phyloP scores from a whole-genome alignment of 2,113 vertebrate species.

The Oreochromis aureus region DNA sequence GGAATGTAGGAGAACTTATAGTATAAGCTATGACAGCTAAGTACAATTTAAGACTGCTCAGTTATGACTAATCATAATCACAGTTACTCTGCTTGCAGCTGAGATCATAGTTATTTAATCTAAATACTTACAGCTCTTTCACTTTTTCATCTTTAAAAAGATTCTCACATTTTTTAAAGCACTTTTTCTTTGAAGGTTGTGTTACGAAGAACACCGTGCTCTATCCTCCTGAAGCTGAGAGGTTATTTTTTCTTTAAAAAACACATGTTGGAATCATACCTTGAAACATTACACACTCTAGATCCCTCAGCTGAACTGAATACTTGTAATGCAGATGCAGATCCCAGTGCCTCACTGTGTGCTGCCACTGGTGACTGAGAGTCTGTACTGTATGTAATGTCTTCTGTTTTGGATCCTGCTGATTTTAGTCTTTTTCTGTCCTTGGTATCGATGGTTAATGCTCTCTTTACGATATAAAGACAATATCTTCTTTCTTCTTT shows the following conservation, averaged over 20 bases:
- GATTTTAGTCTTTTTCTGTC: not conserved
- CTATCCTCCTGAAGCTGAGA: not conserved
- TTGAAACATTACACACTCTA: not conserved
- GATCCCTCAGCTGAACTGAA: not conserved
- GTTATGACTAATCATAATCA: not conserved
- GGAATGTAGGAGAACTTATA: not conserved
- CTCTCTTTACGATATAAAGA: not conserved
- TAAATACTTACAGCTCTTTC: not conserved
- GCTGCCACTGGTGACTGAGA: not conserved
- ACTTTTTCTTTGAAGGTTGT: not conserved
- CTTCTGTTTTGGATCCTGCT: not conserved
- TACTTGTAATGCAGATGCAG: not conserved
- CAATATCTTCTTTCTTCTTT: not conserved
- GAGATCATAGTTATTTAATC: not conserved
- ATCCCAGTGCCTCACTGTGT: fast-evolving
- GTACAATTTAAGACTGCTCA: not conserved
- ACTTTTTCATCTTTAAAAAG: not conserved
- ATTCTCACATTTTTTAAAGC: not conserved
- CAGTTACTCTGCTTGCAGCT: not conserved
- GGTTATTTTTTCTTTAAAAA: not conserved
- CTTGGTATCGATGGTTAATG: not conserved
- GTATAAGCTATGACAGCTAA: not conserved
- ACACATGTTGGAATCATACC: not conserved
- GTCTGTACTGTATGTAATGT: not conserved
- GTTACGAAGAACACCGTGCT: not conserved